Percentiles rank a stretch among this genome's conserved stretches.
Conservation (phyloP, 2,797 vertebrate genomes). For the Acropternis orthonyx region DNA sequence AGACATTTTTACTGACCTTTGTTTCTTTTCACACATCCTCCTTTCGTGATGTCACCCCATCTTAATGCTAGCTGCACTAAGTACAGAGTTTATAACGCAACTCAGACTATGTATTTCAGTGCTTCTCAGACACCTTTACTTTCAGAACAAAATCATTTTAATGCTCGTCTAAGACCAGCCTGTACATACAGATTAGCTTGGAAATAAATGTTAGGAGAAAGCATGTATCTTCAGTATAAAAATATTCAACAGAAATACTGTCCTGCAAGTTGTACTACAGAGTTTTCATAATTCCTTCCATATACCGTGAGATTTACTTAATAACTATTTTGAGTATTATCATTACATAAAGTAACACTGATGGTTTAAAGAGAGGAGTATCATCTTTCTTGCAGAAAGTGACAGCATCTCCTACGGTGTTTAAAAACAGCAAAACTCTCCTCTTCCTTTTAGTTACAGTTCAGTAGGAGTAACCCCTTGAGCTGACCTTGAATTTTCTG, state of each 20-base stretch:
- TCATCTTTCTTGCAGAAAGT: neutral
- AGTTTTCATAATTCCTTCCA: neutral
- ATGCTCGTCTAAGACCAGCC: neutral
- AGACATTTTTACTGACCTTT: neutral
- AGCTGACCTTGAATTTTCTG: neutral
- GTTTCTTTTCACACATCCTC: neutral
- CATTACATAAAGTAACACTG: neutral
- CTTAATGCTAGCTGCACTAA: neutral
- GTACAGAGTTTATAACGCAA: neutral
- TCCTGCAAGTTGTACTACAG: neutral
- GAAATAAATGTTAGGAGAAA: neutral
- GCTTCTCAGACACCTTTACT: neutral
- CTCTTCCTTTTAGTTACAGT: neutral
- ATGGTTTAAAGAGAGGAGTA: neutral
- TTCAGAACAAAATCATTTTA: neutral
- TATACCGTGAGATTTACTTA: neutral
- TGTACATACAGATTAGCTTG: neutral
- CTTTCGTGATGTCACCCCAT: neutral
- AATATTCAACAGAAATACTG: neutral
- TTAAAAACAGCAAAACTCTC: neutral
- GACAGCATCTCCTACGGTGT: fast-evolving
- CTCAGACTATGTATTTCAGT: neutral
- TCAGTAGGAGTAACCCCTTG: neutral
- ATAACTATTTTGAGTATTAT: neutral
- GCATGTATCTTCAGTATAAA: neutral